Conservation (phyloP, 2,113 vertebrate species). For the Marmota flaviventris region DNA sequence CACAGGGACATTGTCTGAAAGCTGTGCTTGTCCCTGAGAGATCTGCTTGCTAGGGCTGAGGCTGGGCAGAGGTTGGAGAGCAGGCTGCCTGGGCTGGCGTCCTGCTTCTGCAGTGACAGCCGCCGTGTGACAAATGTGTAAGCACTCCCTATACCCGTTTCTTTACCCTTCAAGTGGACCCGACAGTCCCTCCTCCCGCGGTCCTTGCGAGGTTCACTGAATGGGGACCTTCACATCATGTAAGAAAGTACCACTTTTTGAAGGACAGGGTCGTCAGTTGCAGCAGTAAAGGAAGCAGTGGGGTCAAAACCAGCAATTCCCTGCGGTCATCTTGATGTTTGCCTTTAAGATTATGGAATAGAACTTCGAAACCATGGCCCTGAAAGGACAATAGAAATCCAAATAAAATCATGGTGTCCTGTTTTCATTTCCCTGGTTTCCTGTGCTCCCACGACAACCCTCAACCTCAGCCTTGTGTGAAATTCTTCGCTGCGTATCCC, state of each 20-base stretch:
- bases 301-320: not conserved
- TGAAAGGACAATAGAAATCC: slow-evolving; percentile 13
- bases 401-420: not conserved
- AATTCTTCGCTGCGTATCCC: not conserved
- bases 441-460: not conserved
- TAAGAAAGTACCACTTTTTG: no score
- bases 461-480: not conserved
- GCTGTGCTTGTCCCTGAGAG: not conserved
- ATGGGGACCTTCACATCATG: accelerated
- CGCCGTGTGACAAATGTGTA: not conserved
- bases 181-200: no score
- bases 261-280: not conserved
- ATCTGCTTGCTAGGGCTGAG: not conserved
- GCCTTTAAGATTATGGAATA: slow-evolving; percentile 7
- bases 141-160: not conserved
- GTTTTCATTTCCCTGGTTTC: slow-evolving; percentile 23
- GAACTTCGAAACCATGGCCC: not conserved
- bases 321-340: not conserved
- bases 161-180: not conserved
- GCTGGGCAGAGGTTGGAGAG: not conserved
- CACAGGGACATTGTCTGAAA: not conserved
- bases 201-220: not conserved
- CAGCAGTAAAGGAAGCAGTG: not conserved
- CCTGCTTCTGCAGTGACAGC: not conserved
- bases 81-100: not conserved